These are phyloP conservation scores for Hoplostethus mediterraneus DNA, from an alignment of 2,797 vertebrate species.

Conservation along the genomic window DNA sequence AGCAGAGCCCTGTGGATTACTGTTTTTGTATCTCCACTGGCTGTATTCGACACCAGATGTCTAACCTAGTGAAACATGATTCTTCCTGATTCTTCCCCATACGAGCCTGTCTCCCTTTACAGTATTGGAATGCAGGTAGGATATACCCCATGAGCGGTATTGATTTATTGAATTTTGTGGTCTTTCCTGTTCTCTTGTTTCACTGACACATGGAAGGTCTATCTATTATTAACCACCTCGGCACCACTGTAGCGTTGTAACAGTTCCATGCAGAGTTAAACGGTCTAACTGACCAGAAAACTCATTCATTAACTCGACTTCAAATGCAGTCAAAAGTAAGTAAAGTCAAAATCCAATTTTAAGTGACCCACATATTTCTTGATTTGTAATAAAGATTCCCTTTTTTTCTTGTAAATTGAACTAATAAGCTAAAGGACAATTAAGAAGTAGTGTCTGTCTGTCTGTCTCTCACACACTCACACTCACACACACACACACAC, in stretches of 20 bases:
- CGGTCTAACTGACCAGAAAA: conserved; percentile 3
- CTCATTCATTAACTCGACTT: conserved; percentile 1
- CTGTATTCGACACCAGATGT: neutral
- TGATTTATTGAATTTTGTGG: conserved; percentile 38
- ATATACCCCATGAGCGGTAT: conserved; percentile 26
- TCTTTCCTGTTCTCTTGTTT: conserved; percentile 52
- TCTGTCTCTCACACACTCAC: too few relatives aligned
- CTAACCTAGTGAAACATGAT: neutral
- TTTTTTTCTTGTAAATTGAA: neutral
- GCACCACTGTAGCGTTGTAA: neutral
- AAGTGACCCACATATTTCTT: neutral
- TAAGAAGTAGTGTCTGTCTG: neutral
- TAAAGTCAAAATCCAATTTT: neutral
- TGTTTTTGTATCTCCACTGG: neutral
- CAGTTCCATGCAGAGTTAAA: conserved; percentile 5
- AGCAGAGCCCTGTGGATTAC: too few relatives aligned
- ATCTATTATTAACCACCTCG: conserved; percentile 36
- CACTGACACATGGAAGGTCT: conserved; percentile 21
- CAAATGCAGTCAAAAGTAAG: neutral
- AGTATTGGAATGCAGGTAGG: conserved; percentile 18
- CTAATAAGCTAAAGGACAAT: neutral
- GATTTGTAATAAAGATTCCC: neutral
- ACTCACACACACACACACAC: neutral
- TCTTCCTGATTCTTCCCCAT: neutral
- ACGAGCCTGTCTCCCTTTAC: neutral